Evolutionary conservation across 2,113 vertebrate genomes (phyloP), one percentile per base, ranked within the genome.

Genomic region (Vidua macroura): DNA sequence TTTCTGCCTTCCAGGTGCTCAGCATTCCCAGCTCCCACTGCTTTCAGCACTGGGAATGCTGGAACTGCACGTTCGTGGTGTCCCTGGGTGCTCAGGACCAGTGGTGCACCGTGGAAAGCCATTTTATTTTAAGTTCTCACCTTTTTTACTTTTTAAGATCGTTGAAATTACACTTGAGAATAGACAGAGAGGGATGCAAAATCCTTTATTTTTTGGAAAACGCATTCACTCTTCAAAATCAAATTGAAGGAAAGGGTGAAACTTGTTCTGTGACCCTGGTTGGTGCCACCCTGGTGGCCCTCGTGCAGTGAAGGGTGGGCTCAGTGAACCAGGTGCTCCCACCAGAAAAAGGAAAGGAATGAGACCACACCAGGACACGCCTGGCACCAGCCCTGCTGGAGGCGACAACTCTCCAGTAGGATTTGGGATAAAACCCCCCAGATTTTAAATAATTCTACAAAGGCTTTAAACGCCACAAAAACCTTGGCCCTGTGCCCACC

Each of bases 31-130:
- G 6, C 39, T 84, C 14, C 27, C 31, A 2, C 16, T 7, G n/a
- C 10, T 74, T 58, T 37, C 59, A 78, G 55, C n/a, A 5, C 1
- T 3, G 66, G 22, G 15, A 51, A 62, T 39, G 27, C 35, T 69
- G 69, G 37, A 39, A 1, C 0, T 1, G 0, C 6, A 3, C 0
- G 0, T 0, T 0, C 2, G 3, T 44, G 56, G 23, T 27, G 16
- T 63, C 41, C 22, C 27, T 75, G 56, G 3, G 16, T 58, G 62
- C 31, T 68, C 75, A 41, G 83, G 22, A 63, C 23, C 60, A 55
- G 11, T 15, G 52, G 8, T 46, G 48, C 35, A 11, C 23, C 11
- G 2, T 4, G 13, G 17, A 67, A 56, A 52, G 4, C 19, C 2
- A 1, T 7, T 46, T 62, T 25, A 13, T 59, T 73, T 62, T 43